Evolutionary conservation across 2,888 invertebrate genomes (phyloP).

Genomic region (Spisula subtruncata): DNA sequence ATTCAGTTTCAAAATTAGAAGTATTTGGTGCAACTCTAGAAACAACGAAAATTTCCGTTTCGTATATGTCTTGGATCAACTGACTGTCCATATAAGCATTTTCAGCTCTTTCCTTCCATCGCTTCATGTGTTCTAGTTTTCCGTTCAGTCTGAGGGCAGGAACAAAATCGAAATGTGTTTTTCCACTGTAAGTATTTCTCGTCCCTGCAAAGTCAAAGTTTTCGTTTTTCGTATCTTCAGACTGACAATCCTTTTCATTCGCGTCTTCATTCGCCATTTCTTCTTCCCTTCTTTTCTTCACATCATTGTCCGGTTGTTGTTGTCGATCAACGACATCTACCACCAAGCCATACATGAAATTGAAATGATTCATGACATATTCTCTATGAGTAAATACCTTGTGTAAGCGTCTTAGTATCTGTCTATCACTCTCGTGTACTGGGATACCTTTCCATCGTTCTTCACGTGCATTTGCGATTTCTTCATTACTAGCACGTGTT

Average conservation of each 20-base stretch:
- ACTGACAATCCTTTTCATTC: not conserved
- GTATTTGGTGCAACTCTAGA: constrained; percentile 58
- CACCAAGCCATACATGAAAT: not conserved
- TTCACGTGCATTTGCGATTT: not conserved
- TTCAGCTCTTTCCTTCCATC: constrained; percentile 53
- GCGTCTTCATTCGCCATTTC: not conserved
- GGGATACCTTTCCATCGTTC: constrained; percentile 6
- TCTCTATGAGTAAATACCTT: not conserved
- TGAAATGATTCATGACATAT: not conserved
- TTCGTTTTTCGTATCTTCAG: not conserved
- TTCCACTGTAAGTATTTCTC: constrained; percentile 45
- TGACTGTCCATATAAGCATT: constrained; percentile 45
- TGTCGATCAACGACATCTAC: not conserved
- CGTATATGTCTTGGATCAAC: constrained; percentile 53
- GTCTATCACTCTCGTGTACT: constrained; percentile 14
- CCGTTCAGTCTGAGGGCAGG: constrained; percentile 59
- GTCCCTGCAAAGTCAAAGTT: not conserved
- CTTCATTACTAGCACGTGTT: not conserved
- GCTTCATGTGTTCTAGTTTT: constrained; percentile 43
- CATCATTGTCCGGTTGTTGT: not conserved
- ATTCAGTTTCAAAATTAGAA: constrained; percentile 47
- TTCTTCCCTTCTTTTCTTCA: not conserved
- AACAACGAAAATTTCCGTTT: constrained; percentile 58
- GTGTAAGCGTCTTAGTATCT: not conserved
- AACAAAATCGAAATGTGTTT: constrained; percentile 66